Evolutionary conservation across 1,140 invertebrate species (phyloP), one percentile per base, ranked within the genome.

Genomic region (Drosophila santomea): DNA sequence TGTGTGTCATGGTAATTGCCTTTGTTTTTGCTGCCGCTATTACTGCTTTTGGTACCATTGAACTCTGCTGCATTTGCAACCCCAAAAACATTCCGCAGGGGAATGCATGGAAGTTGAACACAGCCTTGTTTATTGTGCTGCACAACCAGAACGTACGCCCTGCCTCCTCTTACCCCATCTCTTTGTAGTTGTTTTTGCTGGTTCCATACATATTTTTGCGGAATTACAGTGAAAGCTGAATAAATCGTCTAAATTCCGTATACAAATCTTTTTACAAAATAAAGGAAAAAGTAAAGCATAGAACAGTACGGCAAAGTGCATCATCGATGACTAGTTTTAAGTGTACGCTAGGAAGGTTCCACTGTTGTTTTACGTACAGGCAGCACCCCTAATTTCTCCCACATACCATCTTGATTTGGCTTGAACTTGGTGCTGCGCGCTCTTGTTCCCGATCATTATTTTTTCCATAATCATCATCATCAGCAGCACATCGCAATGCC

Each of bases 31-130:
- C 51, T 67, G 60, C 45, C 63, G 41, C 56, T 52, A 55, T 51
- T 84, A 62, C 62, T 66, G 68, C 52, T 48, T 69, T 80, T 63
- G 80, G 83, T 86, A 86, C 83, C 83, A 86, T 86, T 86, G 83
- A 86, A 86, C 83, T 86, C 82, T 86, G 80, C 61, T 68, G 78
- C 58, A 68, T 50, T 79, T 73, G 76, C 67, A 82, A 82, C 82
- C 82, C 83, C 74, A 71, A 88, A 88, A 57, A 28, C 48, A 36
- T 45, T 58, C 67, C 51, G 43, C 72, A 59, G 47, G 32, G 82
- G 72, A 88, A 86, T 71, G 64, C 44, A 76, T 66, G 71, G 76
- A 86, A 86, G 61, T 74, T 84, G 54, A 86, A 86, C 82, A 50
- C 47, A 74, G 54, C 54, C 55, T 73, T 62, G 58, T 61, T 83